Conservation (phyloP, 2,113 vertebrate genomes). For the Tragelaphus imberbis region DNA sequence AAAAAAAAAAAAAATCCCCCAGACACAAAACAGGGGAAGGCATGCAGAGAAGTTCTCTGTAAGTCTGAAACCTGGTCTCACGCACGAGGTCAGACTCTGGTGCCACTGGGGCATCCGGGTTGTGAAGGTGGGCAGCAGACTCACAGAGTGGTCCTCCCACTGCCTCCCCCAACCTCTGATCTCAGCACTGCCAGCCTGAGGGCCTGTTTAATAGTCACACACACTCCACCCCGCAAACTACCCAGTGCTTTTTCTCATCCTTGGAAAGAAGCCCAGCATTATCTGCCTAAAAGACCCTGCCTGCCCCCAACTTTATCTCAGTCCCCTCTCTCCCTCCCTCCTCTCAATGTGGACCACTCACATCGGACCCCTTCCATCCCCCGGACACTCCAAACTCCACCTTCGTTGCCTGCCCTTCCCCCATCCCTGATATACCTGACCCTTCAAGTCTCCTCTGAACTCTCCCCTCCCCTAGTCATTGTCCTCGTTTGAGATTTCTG, state of each 20-base stretch:
- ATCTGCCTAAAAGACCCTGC: accelerated
- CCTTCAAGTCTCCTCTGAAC: not conserved
- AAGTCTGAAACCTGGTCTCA: not conserved
- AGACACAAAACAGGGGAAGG: accelerated
- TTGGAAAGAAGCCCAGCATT: not conserved
- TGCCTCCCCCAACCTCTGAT: not conserved
- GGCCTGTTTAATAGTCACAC: not conserved
- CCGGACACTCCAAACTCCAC: not conserved
- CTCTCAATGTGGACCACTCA: accelerated
- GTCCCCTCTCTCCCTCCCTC: not conserved
- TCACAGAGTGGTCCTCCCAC: accelerated
- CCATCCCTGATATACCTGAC: accelerated
- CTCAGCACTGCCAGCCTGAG: not conserved
- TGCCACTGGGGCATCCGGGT: not conserved
- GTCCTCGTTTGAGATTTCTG: accelerated
- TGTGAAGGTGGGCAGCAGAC: accelerated
- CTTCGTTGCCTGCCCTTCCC: not conserved
- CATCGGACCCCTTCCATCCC: accelerated
- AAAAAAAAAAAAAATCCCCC: not conserved
- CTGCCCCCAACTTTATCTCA: no score
- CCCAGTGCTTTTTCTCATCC: not conserved
- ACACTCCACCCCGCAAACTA: not conserved
- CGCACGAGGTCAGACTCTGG: not conserved
- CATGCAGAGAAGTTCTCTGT: accelerated
- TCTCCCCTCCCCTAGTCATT: accelerated